Evolutionary conservation across 2,888 invertebrate species (phyloP).

Genomic region (Alsophila aescularia): DNA sequence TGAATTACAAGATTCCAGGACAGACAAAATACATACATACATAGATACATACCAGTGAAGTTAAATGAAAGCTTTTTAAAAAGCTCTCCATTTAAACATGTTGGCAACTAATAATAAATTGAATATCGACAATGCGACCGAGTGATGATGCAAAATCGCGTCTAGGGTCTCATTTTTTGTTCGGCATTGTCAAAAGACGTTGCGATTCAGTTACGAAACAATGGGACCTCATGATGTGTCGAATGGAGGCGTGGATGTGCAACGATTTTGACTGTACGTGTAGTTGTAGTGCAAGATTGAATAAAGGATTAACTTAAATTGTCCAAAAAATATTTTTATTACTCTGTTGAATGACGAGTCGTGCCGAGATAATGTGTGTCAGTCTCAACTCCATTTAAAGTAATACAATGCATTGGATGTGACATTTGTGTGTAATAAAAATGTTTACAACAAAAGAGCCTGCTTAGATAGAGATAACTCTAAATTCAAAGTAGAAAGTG

Average conservation of each 20-base stretch:
- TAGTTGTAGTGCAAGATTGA: background rate
- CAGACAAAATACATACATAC: too few species aligned
- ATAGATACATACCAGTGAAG: too few species aligned
- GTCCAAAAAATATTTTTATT: background rate
- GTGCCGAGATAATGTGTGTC: too few species aligned
- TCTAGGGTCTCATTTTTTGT: slow-evolving; percentile 22
- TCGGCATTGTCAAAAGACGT: slow-evolving; percentile 31
- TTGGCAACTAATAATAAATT: background rate
- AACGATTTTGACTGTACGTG: slow-evolving; percentile 29
- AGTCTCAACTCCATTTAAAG: too few species aligned
- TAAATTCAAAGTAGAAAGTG: slow-evolving; percentile 22
- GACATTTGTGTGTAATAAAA: too few species aligned
- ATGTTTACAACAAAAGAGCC: too few species aligned
- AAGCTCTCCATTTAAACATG: too few species aligned
- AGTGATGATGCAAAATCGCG: slow-evolving; percentile 15
- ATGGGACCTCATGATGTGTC: slow-evolving; percentile 46
- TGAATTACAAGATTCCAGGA: too few species aligned
- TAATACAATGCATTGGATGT: too few species aligned
- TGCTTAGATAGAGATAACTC: too few species aligned
- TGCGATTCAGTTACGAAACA: slow-evolving; percentile 47
- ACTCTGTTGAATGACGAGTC: too few species aligned
- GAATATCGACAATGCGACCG: slow-evolving; percentile 5
- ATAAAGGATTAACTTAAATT: background rate
- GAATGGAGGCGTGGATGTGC: slow-evolving; percentile 45
- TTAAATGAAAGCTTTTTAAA: too few species aligned